Base-by-base conservation (phyloP, 1,140 invertebrate genomes). In the Trialeurodes vaporariorum region DNA sequence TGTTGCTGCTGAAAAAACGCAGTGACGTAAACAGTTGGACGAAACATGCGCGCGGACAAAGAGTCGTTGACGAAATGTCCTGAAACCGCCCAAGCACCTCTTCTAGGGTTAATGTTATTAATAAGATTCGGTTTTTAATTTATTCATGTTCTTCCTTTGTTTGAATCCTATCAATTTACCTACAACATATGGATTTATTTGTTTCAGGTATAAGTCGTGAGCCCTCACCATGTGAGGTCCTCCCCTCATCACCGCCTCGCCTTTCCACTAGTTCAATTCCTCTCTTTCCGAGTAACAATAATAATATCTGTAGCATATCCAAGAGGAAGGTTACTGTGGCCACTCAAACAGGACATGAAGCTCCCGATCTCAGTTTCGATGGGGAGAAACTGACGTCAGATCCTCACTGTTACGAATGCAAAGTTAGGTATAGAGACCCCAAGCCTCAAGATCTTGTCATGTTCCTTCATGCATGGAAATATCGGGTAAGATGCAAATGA, bases 351-450 rank as follows among this genome's bases (percentile, higher is more conserved):
- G 89, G 88, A 1, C 88, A 89, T 64, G 87, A 88, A 73, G 82
- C 84, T 1, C 85, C 87, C 0, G 85, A 87, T 70, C 80, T 83
- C 27, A 79, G 77, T 17, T 92, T 88, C 75, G 83, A 88, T 70
- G 81, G 84, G n/a, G 83, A 87, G 27, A 90, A 89, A 77, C 84
- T 92, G 77, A 87, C 87, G 0, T 80, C 87, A 1, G 93, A 96
- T 75, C 85, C 87, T 1, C 87, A 94, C 75, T 98, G 95, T 80
- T 90, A 91, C 76, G 92, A 96, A 77, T 98, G 95, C 78, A 91
- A 92, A 77, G 88, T 93, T 17, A 84, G 91, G 64, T 96, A 93
- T 79, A 81, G 89, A 67, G 94, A 98, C 77, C 94, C 95, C 0
- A 88, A 90, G 67, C 90, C 92, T 0, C 85, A 88, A 69, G 92